Evolutionary conservation across 2,888 invertebrate species (phyloP).

Genomic region (Allolobophora icterica): DNA sequence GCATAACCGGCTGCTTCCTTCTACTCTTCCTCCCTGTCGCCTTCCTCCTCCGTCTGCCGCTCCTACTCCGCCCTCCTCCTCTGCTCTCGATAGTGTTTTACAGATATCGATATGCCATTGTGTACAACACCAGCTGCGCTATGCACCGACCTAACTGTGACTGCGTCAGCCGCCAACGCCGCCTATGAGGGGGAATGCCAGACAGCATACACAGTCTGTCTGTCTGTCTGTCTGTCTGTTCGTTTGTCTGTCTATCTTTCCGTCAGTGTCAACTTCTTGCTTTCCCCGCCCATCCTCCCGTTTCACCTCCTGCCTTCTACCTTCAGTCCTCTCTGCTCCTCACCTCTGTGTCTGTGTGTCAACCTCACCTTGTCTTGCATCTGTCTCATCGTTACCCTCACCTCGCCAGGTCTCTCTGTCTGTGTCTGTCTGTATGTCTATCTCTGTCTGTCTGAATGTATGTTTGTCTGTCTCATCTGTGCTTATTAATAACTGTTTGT

Average conservation of each 20-base stretch:
- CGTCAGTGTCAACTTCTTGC: no score
- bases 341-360: no score
- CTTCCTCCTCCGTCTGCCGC: background rate
- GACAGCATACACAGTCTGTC: background rate
- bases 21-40: background rate
- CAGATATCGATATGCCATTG: constrained; percentile 17
- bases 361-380: no score
- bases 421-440: no score
- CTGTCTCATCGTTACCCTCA: no score
- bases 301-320: no score
- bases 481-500: background rate
- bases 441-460: no score
- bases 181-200: background rate
- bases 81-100: constrained; percentile 17
- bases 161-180: background rate
- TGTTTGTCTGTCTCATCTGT: background rate
- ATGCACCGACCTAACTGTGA: background rate
- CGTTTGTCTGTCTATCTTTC: no score
- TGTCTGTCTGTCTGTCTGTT: no score
- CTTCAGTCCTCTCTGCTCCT: no score
- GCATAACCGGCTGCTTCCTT: background rate
- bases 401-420: background rate
- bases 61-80: background rate
- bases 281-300: no score
- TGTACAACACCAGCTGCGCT: constrained; percentile 17